Conservation (phyloP, 1,140 invertebrate genomes). For the Delia radicum region DNA sequence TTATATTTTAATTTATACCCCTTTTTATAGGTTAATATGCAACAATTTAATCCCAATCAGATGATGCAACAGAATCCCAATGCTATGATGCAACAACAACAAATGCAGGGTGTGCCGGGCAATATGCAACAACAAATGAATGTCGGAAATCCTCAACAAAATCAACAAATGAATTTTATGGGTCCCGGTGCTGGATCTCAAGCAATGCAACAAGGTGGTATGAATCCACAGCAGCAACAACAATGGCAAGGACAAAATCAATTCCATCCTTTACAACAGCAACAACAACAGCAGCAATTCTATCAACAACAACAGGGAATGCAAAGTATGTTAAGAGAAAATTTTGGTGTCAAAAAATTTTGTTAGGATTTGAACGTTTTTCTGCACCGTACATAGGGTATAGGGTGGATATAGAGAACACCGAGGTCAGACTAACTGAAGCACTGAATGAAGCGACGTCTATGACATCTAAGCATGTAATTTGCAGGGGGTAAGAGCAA, state of each 20-base stretch:
- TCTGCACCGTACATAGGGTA: too few relatives aligned
- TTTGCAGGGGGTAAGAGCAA: too few relatives aligned
- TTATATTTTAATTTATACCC: constrained; percentile 1
- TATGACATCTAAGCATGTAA: too few relatives aligned
- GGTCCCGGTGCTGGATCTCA: constrained; percentile 35
- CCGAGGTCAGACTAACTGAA: too few relatives aligned
- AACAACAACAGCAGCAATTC: constrained; percentile 43
- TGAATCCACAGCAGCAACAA: constrained; percentile 24
- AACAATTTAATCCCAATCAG: constrained; percentile 47
- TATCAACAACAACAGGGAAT: constrained; percentile 36
- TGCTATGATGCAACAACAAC: constrained; percentile 42
- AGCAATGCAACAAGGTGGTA: constrained; percentile 25
- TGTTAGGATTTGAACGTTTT: neutral
- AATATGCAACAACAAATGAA: constrained; percentile 48
- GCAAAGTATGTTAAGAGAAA: constrained; percentile 46
- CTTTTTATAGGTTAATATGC: constrained; percentile 46
- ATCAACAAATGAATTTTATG: constrained; percentile 49
- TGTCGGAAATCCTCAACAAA: constrained; percentile 43
- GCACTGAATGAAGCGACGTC: too few relatives aligned
- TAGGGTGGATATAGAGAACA: too few relatives aligned
- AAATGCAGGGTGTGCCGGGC: constrained; percentile 43
- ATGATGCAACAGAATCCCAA: constrained; percentile 44
- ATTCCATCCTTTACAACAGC: constrained; percentile 38
- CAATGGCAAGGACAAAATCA: constrained; percentile 36
- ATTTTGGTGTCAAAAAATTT: neutral